Percentiles rank a stretch among this genome's conserved stretches.
These are phyloP conservation scores for Burhinus bistriatus DNA, from an alignment of 2,113 vertebrate species.

Conservation along the genomic window DNA sequence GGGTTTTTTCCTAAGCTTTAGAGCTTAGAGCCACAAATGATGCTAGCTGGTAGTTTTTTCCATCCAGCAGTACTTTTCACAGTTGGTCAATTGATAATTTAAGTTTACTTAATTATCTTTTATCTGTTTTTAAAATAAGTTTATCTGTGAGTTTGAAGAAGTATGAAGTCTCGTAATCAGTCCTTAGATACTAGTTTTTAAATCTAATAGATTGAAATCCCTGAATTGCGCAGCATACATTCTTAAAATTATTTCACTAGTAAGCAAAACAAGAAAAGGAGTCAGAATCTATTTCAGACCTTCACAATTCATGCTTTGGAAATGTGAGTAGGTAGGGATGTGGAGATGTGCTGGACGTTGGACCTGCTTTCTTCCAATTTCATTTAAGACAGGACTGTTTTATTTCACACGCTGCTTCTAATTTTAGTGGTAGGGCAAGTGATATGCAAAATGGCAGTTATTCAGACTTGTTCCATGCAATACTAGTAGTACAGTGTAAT, in stretches of 20 bases:
- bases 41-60: background rate
- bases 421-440: background rate
- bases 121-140: background rate
- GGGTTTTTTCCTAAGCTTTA: background rate
- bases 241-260: background rate
- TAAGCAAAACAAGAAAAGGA: background rate
- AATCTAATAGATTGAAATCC: background rate
- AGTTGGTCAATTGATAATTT: background rate
- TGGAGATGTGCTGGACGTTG: background rate
- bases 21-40: background rate
- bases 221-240: background rate
- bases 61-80: background rate
- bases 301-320: background rate
- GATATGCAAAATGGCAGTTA: background rate
- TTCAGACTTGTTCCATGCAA: background rate
- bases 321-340: background rate
- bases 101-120: background rate
- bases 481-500: background rate
- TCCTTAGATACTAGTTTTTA: background rate
- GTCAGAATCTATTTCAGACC: background rate
- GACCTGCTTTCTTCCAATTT: background rate
- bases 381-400: background rate
- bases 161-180: background rate
- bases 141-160: background rate
- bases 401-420: constrained; percentile 10